Percentiles rank a stretch among this genome's conserved stretches.
These are phyloP conservation scores for Tragelaphus imberbis DNA, from an alignment of 2,113 vertebrate species.

Conservation along the genomic window DNA sequence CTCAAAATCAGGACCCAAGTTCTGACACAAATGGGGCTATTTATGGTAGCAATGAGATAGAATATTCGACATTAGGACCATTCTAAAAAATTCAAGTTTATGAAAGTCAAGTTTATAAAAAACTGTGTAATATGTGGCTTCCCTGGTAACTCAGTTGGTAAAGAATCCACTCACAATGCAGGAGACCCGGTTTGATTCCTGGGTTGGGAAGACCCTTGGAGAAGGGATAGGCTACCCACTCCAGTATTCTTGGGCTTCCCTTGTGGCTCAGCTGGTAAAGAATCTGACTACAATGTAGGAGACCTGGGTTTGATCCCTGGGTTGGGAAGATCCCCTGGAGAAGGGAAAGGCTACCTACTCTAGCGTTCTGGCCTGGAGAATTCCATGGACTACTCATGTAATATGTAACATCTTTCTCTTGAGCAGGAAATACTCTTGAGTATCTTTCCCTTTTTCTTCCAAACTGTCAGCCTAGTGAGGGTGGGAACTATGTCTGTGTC, in stretches of 20 bases:
- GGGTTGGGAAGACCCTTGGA: background rate
- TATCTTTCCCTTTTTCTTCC: conserved; percentile 13
- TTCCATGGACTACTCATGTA: background rate
- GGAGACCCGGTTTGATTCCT: background rate
- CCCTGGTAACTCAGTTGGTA: background rate
- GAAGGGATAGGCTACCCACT: background rate
- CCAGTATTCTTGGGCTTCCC: background rate
- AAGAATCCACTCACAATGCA: background rate
- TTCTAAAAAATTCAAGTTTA: conserved; percentile 6
- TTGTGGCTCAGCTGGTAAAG: background rate
- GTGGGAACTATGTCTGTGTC: background rate
- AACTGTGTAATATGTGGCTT: background rate
- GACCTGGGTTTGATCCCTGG: background rate
- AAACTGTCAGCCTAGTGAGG: background rate
- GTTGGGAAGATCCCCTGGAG: background rate
- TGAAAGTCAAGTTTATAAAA: background rate
- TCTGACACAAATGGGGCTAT: background rate
- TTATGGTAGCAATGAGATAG: background rate
- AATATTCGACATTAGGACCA: background rate
- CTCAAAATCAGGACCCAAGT: background rate
- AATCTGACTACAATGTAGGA: background rate
- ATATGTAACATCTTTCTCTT: background rate
- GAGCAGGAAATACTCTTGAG: background rate
- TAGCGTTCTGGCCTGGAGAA: background rate
- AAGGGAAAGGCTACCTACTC: background rate